Evolutionary conservation across 2,113 vertebrate species (phyloP).

Genomic region (Polypterus bichir): DNA sequence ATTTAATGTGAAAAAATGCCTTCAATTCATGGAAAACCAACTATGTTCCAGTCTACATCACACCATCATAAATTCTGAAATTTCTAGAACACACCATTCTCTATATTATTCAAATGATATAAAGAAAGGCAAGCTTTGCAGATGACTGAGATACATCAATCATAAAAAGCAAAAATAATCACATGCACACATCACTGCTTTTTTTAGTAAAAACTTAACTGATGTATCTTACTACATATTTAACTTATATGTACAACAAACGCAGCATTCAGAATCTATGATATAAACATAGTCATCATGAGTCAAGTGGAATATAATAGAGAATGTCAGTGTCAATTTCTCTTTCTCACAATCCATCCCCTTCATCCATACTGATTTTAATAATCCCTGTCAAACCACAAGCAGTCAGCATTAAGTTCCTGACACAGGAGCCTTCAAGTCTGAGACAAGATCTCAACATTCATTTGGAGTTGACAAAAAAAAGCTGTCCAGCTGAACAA

Average conservation of each 20-base stretch:
- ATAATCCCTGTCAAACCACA: conserved; percentile 98
- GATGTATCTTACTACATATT: conserved; percentile 46
- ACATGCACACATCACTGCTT: no score
- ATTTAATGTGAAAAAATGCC: no score
- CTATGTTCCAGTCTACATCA: no score
- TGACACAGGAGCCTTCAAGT: conserved; percentile 73
- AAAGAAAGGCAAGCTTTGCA: no score
- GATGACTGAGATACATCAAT: no score
- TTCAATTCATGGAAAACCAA: no score
- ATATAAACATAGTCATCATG: conserved; percentile 75
- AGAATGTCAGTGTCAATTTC: conserved; percentile 96
- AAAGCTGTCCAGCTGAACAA: conserved; percentile 95
- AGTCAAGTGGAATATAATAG: conserved; percentile 90
- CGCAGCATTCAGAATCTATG: conserved; percentile 47
- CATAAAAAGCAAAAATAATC: no score
- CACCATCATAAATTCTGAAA: no score
- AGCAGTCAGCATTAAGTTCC: conserved; percentile 80
- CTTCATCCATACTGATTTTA: conserved; percentile 91
- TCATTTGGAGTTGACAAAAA: conserved; percentile 92
- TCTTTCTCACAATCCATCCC: conserved; percentile 69
- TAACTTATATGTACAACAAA: conserved; percentile 65
- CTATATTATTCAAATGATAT: no score
- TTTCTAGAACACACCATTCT: no score
- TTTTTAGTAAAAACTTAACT: conserved; percentile 1
- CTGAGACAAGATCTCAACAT: conserved; percentile 94